Conservation (phyloP, 1,140 invertebrate genomes). For the Hylaeus anthracinus region DNA sequence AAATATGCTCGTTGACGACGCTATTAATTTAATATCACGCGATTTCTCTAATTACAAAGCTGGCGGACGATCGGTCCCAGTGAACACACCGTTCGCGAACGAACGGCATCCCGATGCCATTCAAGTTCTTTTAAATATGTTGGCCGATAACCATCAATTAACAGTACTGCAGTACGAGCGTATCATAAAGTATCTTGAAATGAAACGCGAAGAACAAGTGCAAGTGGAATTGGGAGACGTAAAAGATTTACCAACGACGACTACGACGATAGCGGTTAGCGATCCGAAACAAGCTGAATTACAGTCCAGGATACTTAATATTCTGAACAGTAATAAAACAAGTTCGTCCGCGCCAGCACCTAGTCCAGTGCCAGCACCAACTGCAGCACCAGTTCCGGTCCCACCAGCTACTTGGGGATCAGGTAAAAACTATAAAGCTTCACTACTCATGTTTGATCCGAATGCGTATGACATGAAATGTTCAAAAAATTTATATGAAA, state of each 20-base stretch:
- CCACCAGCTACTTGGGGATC: slow-evolving; percentile 67
- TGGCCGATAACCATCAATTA: slow-evolving; percentile 90
- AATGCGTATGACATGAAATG: neutral
- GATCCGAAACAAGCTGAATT: slow-evolving; percentile 86
- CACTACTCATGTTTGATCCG: slow-evolving; percentile 7
- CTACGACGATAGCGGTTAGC: slow-evolving; percentile 70
- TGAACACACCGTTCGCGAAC: slow-evolving; percentile 72
- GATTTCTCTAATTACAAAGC: slow-evolving; percentile 91
- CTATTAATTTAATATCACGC: slow-evolving; percentile 88
- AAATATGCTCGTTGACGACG: slow-evolving; percentile 97
- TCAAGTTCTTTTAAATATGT: slow-evolving; percentile 88
- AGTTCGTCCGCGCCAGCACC: slow-evolving; percentile 58
- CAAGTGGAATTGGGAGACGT: slow-evolving; percentile 86
- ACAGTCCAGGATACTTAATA: slow-evolving; percentile 92
- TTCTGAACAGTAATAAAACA: slow-evolving; percentile 85
- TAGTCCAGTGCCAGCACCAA: slow-evolving; percentile 72
- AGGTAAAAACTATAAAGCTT: slow-evolving; percentile 62
- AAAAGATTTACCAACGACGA: slow-evolving; percentile 79
- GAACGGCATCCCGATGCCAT: slow-evolving; percentile 86
- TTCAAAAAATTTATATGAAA: neutral
- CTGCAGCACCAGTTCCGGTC: slow-evolving; percentile 69
- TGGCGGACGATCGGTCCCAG: slow-evolving; percentile 79
- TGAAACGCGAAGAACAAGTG: slow-evolving; percentile 87
- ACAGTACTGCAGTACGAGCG: slow-evolving; percentile 91
- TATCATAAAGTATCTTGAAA: slow-evolving; percentile 90